Base-by-base conservation (phyloP, 1,140 invertebrate genomes). In the Matsumurasca onukii region DNA sequence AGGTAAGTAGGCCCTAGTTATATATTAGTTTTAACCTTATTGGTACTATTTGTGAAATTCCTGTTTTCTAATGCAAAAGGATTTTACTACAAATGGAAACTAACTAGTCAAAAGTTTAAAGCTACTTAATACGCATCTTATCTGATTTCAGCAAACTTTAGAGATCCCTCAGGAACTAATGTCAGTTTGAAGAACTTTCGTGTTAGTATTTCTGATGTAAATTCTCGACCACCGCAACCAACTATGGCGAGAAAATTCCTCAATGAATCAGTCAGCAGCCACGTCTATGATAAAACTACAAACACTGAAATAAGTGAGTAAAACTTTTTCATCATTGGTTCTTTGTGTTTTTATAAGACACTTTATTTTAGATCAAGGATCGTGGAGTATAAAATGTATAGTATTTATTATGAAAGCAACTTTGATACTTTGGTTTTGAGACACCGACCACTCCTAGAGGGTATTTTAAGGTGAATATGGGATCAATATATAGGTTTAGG, bases 231-330 rank as follows among this genome's bases (percentile, higher is more conserved):
- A 1, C 88, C 92, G n/a, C 91, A 91, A 76, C 89, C 91, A n/a
- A 86, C 87, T 51, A 75, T 92, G 68, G 93, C 92, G 51, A 86
- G 91, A 76, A 94, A 93, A 81, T 87, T 94, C 79, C 82, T 97
- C 30, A 94, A 91, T 77, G 91, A 95, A 80, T 90, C 92, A 45
- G 93, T 95, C 31, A 88, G 87, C 72, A 86, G 87, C 75, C 85
- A 86, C 71, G 81, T 85, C 73, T 86, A 88, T 79, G 86, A 90
- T 30, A 86, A 86, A 79, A 86, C 82, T 30, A 82, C 83, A 67
- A 72, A 78, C n/a, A 73, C 83, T 25, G 76, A 77, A 66, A 80
- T 84, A 66, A 83, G 83, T 75, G 77, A 75, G 69, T 76, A 77
- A 48, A 17, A n/a, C 24, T 2, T 52, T 45, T 20, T n/a, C n/a